phyloP scores from a whole-genome alignment of 1,140 invertebrate genomes.

The Panonychus citri region DNA sequence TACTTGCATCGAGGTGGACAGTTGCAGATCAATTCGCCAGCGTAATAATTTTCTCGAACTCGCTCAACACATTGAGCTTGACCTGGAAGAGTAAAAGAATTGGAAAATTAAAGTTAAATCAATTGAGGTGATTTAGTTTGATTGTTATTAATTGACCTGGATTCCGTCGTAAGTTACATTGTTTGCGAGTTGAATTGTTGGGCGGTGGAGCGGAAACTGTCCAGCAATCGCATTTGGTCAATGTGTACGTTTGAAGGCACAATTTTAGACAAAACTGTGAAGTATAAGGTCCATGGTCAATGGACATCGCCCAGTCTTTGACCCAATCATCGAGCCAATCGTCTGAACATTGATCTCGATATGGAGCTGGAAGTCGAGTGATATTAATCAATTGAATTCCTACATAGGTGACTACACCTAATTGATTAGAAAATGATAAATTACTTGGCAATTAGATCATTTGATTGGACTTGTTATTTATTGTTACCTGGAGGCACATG shows the following conservation, averaged over 20 bases:
- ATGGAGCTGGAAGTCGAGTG: slow-evolving; percentile 8
- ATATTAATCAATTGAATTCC: slow-evolving; percentile 12
- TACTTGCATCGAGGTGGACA: slow-evolving; percentile 9
- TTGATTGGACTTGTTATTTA: neutral
- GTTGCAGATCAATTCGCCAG: slow-evolving; percentile 4
- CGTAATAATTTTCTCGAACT: slow-evolving; percentile 6
- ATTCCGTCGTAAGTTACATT: slow-evolving; percentile 5
- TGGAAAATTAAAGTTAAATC: no score
- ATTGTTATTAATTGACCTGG: slow-evolving; percentile 1
- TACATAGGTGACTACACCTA: slow-evolving; percentile 10
- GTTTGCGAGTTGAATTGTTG: neutral
- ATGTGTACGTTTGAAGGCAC: slow-evolving; percentile 5
- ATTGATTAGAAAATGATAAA: neutral
- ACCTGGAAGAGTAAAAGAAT: neutral
- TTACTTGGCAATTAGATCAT: neutral
- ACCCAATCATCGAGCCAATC: slow-evolving; percentile 2
- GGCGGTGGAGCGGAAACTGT: slow-evolving; percentile 6
- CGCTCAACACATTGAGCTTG: neutral
- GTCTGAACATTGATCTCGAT: slow-evolving; percentile 9
- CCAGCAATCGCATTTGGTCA: slow-evolving; percentile 7
- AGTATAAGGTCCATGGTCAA: slow-evolving; percentile 8
- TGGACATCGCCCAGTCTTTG: slow-evolving; percentile 3
- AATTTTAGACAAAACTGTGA: slow-evolving; percentile 11
- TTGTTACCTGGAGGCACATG: slow-evolving; percentile 7
- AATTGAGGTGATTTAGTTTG: neutral